phyloP scores from a whole-genome alignment of 2,888 invertebrate genomes.

The Pandemis cinnamomeana region DNA sequence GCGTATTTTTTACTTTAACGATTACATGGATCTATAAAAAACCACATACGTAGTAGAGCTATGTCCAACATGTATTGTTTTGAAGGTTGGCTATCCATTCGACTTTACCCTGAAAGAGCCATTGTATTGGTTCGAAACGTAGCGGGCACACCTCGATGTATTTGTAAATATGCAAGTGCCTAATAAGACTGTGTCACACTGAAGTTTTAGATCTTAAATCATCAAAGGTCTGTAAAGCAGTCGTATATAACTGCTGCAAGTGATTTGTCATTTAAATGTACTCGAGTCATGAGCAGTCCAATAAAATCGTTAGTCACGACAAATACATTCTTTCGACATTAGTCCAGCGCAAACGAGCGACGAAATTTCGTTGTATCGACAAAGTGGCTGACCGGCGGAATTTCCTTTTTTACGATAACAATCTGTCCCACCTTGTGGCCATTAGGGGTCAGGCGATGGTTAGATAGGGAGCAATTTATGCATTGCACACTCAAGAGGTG shows the following conservation, averaged over 20 bases:
- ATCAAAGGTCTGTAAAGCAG: no score
- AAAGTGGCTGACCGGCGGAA: constrained; percentile 68
- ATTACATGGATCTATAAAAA: no score
- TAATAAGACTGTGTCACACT: no score
- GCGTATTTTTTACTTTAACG: no score
- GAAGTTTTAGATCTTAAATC: no score
- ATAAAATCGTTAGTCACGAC: constrained; percentile 19
- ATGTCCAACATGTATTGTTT: no score
- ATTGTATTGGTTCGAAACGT: no score
- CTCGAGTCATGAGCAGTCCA: not conserved
- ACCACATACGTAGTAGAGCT: no score
- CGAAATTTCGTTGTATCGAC: constrained; percentile 76
- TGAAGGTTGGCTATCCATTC: no score
- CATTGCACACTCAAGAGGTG: constrained; percentile 73
- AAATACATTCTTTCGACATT: constrained; percentile 52
- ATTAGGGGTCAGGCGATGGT: constrained; percentile 80
- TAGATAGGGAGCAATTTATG: constrained; percentile 79
- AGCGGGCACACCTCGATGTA: no score
- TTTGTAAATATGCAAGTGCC: no score
- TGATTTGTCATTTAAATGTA: constrained; percentile 21
- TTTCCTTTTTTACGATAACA: constrained; percentile 76
- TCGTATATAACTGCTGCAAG: not conserved
- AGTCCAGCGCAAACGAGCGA: constrained; percentile 66
- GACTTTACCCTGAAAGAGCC: no score
- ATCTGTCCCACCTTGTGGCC: constrained; percentile 79